phyloP scores from a whole-genome alignment of 2,797 vertebrate genomes.

The Periophthalmus magnuspinnatus region DNA sequence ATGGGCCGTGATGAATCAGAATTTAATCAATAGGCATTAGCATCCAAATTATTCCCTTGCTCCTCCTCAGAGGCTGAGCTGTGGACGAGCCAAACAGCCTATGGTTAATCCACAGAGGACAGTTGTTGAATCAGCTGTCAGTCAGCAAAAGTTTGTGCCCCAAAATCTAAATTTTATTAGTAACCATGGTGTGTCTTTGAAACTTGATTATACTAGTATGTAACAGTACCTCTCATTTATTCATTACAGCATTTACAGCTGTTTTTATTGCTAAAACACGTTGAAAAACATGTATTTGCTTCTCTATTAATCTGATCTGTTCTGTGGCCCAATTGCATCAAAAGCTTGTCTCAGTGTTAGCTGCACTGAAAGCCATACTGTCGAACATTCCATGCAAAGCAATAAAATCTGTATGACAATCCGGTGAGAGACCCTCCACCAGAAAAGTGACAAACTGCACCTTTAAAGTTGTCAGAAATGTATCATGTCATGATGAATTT shows the following conservation, averaged over 20 bases:
- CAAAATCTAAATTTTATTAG: not conserved
- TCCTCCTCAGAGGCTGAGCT: slow-evolving; percentile 2
- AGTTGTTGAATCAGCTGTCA: slow-evolving; percentile 41
- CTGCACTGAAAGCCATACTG: not conserved
- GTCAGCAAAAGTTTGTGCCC: slow-evolving; percentile 13
- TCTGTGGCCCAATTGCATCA: too few species aligned
- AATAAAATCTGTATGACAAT: not conserved
- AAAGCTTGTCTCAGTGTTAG: too few species aligned
- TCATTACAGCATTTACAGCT: not conserved
- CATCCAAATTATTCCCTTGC: slow-evolving; percentile 52
- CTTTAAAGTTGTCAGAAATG: not conserved
- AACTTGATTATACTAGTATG: not conserved
- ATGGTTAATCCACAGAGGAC: slow-evolving; percentile 34
- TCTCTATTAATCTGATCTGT: too few species aligned
- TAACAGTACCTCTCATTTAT: not conserved
- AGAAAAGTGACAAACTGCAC: not conserved
- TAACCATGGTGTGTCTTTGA: not conserved
- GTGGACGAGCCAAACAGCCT: slow-evolving; percentile 32
- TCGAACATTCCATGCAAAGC: not conserved
- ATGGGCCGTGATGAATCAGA: slow-evolving; percentile 62
- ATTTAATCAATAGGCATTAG: slow-evolving; percentile 63
- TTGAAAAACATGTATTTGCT: too few species aligned
- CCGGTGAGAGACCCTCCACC: not conserved
- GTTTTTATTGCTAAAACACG: too few species aligned
- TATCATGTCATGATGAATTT: not conserved